Evolutionary conservation across 1,140 invertebrate genomes (phyloP).

Genomic region (Saccostrea echinata): DNA sequence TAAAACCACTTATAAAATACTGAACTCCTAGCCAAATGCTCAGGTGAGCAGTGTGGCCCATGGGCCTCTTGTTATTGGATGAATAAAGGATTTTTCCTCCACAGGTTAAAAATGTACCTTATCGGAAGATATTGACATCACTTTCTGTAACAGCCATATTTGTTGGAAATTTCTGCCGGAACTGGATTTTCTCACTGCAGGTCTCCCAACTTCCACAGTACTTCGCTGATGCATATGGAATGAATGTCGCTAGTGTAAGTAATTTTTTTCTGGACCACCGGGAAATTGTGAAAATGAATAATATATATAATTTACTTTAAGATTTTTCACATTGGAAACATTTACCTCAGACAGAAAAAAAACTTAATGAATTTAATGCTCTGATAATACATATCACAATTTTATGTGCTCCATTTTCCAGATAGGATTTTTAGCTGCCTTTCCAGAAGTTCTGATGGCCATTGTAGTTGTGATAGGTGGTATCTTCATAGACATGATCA

Average conservation of each 20-base stretch:
- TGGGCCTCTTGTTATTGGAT: too few relatives aligned
- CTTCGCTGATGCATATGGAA: slow-evolving; percentile 59
- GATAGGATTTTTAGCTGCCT: slow-evolving; percentile 57
- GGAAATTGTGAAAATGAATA: too few relatives aligned
- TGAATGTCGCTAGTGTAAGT: slow-evolving; percentile 31
- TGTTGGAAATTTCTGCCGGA: slow-evolving; percentile 64
- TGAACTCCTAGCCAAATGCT: too few relatives aligned
- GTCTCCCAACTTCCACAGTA: slow-evolving; percentile 65
- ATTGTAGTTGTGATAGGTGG: slow-evolving; percentile 59
- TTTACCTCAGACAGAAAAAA: too few relatives aligned
- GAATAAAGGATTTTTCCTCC: neutral
- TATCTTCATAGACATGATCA: slow-evolving; percentile 57
- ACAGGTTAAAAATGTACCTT: slow-evolving; percentile 59
- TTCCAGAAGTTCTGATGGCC: slow-evolving; percentile 66
- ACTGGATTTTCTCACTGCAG: slow-evolving; percentile 65
- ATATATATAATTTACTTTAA: too few relatives aligned
- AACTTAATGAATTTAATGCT: too few relatives aligned
- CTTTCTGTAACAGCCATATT: slow-evolving; percentile 61
- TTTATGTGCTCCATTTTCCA: slow-evolving; percentile 26
- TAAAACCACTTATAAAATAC: too few relatives aligned
- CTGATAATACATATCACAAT: too few relatives aligned
- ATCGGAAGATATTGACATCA: slow-evolving; percentile 64
- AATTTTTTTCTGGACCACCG: neutral
- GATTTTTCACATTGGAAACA: too few relatives aligned
- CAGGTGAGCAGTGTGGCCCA: too few relatives aligned